A percentile compares a stretch with the other conserved stretches of the same genome.
Conservation (phyloP, 37 sponge, comb jelly and placozoan genomes). For the Beroe ovata region DNA sequence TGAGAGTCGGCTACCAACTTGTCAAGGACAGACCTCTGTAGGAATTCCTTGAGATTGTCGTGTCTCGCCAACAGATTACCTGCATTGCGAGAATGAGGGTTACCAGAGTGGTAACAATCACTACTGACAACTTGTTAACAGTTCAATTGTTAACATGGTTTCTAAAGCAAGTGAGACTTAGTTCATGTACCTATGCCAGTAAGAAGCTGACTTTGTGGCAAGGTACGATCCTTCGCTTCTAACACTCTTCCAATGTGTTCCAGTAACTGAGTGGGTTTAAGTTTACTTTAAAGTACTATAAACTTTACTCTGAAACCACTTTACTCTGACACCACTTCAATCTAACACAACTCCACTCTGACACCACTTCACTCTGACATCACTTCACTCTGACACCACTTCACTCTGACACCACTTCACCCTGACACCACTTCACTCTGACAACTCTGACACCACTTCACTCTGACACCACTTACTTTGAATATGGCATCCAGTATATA, state of each 20-base stretch:
- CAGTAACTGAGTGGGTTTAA: no score
- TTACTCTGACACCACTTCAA: not conserved
- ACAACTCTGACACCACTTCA: not conserved
- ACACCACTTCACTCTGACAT: not conserved
- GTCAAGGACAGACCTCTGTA: not conserved
- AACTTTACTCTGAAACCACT: not conserved
- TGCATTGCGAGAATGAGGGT: no score
- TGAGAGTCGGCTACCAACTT: not conserved
- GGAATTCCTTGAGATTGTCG: constrained; percentile 4
- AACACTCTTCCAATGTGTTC: constrained; percentile 2
- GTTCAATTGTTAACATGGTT: no score
- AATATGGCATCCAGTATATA: not conserved
- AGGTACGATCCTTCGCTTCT: not conserved
- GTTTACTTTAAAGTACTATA: not conserved
- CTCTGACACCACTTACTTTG: not conserved
- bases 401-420: not conserved
- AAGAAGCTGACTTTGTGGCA: no score
- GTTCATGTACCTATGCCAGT: no score
- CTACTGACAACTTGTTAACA: no score
- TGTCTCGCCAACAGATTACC: constrained; percentile 33
- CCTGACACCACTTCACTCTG: not conserved
- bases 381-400: not conserved
- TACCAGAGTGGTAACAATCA: no score
- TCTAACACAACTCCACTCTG: not conserved
- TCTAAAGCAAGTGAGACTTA: no score